Evolutionary conservation across 2,888 invertebrate species (phyloP).

Genomic region (Cephus sareptanus): DNA sequence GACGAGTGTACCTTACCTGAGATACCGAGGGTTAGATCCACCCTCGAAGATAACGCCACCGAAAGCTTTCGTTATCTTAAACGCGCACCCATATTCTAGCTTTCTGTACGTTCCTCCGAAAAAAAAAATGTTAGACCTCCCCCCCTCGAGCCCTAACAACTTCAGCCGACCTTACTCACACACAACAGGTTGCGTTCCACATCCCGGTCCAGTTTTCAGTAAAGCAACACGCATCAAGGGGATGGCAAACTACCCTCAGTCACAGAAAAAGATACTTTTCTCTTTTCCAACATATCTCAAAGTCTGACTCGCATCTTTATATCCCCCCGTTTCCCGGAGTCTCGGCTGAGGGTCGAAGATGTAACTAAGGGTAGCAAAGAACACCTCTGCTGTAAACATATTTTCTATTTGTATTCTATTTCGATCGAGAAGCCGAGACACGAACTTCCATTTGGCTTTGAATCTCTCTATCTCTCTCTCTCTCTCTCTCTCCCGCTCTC

Average conservation of each 20-base stretch:
- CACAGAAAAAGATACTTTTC: too few species aligned
- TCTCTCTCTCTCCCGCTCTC: background rate
- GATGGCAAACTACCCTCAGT: too few species aligned
- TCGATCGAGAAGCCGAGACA: conserved; percentile 40
- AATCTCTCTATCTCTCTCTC: background rate
- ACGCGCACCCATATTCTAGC: background rate
- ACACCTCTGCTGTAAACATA: conserved; percentile 49
- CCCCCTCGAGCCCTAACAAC: background rate
- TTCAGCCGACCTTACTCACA: background rate
- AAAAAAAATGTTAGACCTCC: background rate
- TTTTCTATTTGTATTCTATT: conserved; percentile 59
- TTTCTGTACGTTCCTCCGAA: background rate
- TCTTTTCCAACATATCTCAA: too few species aligned
- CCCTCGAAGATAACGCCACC: conserved; percentile 16
- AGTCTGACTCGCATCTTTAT: background rate
- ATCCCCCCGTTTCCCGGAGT: background rate
- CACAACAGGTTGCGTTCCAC: background rate
- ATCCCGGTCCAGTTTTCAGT: background rate
- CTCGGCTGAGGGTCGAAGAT: background rate
- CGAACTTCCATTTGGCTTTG: background rate
- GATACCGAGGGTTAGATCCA: conserved; percentile 20
- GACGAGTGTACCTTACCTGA: conserved; percentile 24
- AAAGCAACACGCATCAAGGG: background rate
- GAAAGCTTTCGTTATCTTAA: conserved; percentile 28
- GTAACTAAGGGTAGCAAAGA: conserved; percentile 1